These are phyloP conservation scores for Tachystola acroxantha DNA, from an alignment of 2,888 invertebrate species.

Conservation along the genomic window DNA sequence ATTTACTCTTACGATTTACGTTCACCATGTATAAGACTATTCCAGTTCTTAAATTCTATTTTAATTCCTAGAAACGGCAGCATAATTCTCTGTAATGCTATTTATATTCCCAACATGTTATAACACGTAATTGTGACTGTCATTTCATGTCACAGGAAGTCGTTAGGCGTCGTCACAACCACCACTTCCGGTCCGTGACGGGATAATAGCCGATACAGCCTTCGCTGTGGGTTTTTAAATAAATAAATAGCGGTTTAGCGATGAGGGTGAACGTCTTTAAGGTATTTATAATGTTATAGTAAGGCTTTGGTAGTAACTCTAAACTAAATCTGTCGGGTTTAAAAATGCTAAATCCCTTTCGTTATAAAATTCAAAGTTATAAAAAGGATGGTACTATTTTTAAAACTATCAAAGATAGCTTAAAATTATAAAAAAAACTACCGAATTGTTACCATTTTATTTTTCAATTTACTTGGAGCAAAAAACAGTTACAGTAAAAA, in stretches of 20 bases:
- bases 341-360: too few species aligned
- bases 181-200: conserved; percentile 37
- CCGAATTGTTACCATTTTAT: not conserved
- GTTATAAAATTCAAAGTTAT: too few species aligned
- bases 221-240: conserved; percentile 17
- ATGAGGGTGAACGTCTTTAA: not conserved
- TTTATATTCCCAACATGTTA: conserved; percentile 1
- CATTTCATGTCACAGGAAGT: conserved; percentile 47
- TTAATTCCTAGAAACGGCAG: not conserved
- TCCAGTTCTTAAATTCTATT: too few species aligned
- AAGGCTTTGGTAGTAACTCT: too few species aligned
- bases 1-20: too few species aligned
- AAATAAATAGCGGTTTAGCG: conserved; percentile 17
- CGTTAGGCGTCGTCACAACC: conserved; percentile 43
- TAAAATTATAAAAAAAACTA: too few species aligned
- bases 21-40: too few species aligned
- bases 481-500: too few species aligned
- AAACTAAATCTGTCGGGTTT: too few species aligned
- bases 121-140: conserved; percentile 28
- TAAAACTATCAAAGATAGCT: too few species aligned
- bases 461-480: not conserved
- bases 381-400: too few species aligned
- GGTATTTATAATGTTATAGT: too few species aligned
- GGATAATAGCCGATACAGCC: conserved; percentile 29
- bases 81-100: not conserved